A percentile compares a stretch with the other conserved stretches of the same genome.
Evolutionary conservation across 2,113 vertebrate genomes (phyloP).

Genomic region (Prionailurus bengalensis): DNA sequence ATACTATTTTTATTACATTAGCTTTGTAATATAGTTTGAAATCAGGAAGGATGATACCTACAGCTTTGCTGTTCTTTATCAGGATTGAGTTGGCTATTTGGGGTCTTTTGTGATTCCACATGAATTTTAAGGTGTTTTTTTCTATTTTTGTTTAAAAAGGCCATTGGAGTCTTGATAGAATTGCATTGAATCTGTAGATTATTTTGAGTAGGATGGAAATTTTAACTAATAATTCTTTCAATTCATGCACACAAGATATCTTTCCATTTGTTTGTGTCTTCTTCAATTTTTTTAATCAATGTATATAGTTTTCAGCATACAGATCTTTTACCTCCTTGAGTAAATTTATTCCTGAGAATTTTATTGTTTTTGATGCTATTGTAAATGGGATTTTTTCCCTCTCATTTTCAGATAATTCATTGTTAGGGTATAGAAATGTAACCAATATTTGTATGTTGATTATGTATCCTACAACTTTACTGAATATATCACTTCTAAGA

Average conservation of each 20-base stretch:
- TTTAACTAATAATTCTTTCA: background rate
- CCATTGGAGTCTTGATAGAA: no score
- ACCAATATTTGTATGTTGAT: background rate
- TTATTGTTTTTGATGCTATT: background rate
- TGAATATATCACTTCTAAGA: background rate
- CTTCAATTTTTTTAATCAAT: background rate
- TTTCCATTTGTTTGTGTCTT: background rate
- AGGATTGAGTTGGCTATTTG: background rate
- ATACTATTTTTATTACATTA: background rate
- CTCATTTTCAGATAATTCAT: background rate
- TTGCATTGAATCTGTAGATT: no score
- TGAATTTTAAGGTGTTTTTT: background rate
- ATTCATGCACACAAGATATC: background rate
- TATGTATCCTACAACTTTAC: background rate
- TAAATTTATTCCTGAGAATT: background rate
- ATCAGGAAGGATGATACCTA: background rate
- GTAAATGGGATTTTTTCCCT: background rate
- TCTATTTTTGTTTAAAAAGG: no score
- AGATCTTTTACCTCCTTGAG: background rate
- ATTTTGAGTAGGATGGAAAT: background rate
- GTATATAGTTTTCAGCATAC: background rate
- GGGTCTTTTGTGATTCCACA: background rate
- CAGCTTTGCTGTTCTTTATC: background rate
- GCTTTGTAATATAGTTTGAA: background rate
- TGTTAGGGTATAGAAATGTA: background rate